Conservation (phyloP, 2,888 invertebrate species). For the Escarpia spicata region DNA sequence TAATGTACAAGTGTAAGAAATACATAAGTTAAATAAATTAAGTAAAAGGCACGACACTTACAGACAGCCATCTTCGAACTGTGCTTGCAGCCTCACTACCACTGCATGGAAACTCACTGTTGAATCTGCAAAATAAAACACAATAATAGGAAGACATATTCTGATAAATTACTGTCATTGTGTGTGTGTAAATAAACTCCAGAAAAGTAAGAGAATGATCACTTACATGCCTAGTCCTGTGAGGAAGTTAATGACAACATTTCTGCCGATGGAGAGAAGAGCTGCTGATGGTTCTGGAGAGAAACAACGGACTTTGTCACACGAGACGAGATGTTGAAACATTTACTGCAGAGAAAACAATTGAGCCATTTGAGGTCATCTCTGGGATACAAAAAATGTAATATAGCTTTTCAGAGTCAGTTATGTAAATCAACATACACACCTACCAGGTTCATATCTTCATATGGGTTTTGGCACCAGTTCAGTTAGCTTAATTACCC, state of each 20-base stretch:
- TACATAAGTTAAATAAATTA: not conserved
- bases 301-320: not conserved
- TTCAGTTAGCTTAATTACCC: too few relatives aligned
- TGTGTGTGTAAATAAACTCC: not conserved
- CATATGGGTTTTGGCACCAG: too few relatives aligned
- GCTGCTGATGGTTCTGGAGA: conserved; percentile 47
- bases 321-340: not conserved
- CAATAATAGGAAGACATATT: not conserved
- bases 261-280: conserved; percentile 49
- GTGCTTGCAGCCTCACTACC: not conserved
- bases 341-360: not conserved
- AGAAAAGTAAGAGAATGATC: not conserved
- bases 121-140: not conserved
- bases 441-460: too few relatives aligned
- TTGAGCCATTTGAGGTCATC: not conserved
- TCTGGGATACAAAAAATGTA: not conserved
- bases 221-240: conserved; percentile 28
- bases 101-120: not conserved
- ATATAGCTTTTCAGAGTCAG: too few relatives aligned
- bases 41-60: not conserved
- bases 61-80: not conserved
- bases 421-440: too few relatives aligned
- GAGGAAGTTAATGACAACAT: conserved; percentile 50
- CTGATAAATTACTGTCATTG: not conserved
- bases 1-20: not conserved